phyloP scores from a whole-genome alignment of 2,113 vertebrate genomes.

The Anolis sagrei region DNA sequence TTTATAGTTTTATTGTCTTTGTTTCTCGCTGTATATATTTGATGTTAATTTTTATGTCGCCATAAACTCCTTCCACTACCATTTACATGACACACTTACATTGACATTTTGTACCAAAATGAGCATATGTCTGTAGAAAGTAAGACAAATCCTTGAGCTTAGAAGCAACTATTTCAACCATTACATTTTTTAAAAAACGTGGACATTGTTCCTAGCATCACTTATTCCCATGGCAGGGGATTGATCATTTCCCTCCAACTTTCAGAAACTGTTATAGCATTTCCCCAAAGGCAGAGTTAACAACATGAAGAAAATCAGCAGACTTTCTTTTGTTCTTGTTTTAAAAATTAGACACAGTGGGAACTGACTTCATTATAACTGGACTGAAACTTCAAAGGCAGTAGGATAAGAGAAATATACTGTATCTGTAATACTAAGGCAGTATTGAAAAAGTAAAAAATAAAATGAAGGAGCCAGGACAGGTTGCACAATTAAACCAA shows the following conservation, averaged over 20 bases:
- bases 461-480: background rate
- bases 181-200: background rate
- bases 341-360: slow-evolving; percentile 65
- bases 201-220: slow-evolving; percentile 1
- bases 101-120: too few species aligned
- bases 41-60: too few species aligned
- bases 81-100: too few species aligned
- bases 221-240: background rate
- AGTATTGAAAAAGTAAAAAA: slow-evolving; percentile 10
- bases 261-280: slow-evolving; percentile 45
- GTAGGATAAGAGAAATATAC: slow-evolving; percentile 37
- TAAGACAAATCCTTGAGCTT: background rate
- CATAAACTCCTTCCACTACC: too few species aligned
- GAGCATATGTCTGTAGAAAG: background rate
- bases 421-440: slow-evolving; percentile 18
- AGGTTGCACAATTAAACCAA: slow-evolving; percentile 38
- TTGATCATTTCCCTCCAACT: slow-evolving; percentile 47
- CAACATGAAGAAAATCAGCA: slow-evolving; percentile 2
- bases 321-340: slow-evolving; percentile 53
- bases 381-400: slow-evolving; percentile 60
- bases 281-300: slow-evolving; percentile 60
- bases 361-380: slow-evolving; percentile 61
- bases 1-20: too few species aligned
- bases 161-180: background rate
- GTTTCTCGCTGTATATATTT: too few species aligned